Percentiles rank a stretch among this genome's conserved stretches.
These are phyloP conservation scores for Digitonthophagus gazella DNA, from an alignment of 2,888 invertebrate genomes.

Conservation along the genomic window DNA sequence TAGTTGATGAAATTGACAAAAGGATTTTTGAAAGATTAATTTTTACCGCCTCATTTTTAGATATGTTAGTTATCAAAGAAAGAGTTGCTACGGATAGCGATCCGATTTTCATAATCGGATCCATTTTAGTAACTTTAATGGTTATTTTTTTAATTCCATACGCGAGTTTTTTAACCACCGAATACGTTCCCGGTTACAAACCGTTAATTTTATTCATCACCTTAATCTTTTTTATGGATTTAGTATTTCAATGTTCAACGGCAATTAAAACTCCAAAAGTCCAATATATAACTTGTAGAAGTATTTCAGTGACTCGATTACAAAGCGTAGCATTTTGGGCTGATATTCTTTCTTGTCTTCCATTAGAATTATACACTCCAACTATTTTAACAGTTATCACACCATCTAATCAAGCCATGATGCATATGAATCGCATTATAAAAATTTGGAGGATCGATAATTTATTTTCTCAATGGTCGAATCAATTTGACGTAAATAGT, in stretches of 20 bases:
- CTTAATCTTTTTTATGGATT: too few species aligned
- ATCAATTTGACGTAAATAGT: slow-evolving; percentile 22
- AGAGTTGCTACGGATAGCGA: slow-evolving; percentile 29
- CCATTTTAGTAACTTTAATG: slow-evolving; percentile 23
- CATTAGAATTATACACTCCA: slow-evolving; percentile 29
- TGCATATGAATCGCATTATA: slow-evolving; percentile 28
- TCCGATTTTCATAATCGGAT: slow-evolving; percentile 27
- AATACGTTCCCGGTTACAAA: too few species aligned
- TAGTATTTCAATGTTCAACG: slow-evolving; percentile 24
- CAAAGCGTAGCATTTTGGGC: slow-evolving; percentile 21
- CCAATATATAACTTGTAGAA: slow-evolving; percentile 20
- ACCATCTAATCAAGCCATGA: slow-evolving; percentile 11
- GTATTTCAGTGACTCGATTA: slow-evolving; percentile 27
- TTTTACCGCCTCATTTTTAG: slow-evolving; percentile 30
- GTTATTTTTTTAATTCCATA: slow-evolving; percentile 9
- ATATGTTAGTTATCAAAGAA: slow-evolving; percentile 31
- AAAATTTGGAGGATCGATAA: slow-evolving; percentile 28
- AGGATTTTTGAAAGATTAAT: slow-evolving; percentile 25
- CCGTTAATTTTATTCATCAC: too few species aligned
- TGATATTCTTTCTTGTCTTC: slow-evolving; percentile 30
- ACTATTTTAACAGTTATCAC: slow-evolving; percentile 21
- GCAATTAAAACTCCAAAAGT: slow-evolving; percentile 25
- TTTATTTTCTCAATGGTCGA: slow-evolving; percentile 23
- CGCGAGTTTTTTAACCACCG: background rate
- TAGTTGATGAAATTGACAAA: slow-evolving; percentile 29